Conservation (phyloP, 2,113 vertebrate genomes). For the Otolemur garnettii region DNA sequence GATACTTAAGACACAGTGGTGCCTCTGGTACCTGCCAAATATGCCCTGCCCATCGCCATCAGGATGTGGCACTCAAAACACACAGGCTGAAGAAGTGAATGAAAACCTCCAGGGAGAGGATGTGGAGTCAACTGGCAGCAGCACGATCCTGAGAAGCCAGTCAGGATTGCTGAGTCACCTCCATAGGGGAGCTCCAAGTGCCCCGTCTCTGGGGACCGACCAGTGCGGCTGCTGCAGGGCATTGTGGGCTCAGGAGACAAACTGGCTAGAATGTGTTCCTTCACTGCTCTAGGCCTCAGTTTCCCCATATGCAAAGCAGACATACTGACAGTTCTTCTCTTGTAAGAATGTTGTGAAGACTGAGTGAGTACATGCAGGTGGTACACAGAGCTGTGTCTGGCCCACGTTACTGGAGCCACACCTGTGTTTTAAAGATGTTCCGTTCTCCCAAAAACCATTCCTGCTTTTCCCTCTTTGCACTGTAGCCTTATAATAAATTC, state of each 20-base stretch:
- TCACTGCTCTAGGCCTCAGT: background rate
- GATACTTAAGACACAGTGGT: too few species aligned
- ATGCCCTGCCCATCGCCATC: background rate
- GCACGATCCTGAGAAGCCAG: background rate
- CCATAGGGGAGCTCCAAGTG: fast-evolving
- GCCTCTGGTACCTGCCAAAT: background rate
- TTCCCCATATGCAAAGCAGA: background rate
- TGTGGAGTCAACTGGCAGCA: background rate
- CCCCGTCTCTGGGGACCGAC: background rate
- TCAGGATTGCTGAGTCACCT: background rate
- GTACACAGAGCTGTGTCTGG: background rate
- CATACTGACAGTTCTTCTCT: too few species aligned
- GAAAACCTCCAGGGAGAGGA: background rate
- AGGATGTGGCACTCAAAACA: background rate
- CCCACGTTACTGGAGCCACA: background rate
- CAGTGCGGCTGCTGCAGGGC: background rate
- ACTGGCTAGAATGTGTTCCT: background rate
- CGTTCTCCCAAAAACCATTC: background rate
- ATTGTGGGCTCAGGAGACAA: background rate
- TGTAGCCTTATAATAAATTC: background rate
- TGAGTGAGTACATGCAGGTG: background rate
- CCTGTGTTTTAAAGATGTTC: background rate
- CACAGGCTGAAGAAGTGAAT: background rate
- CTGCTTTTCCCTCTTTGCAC: background rate
- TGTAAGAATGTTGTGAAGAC: background rate